Evolutionary conservation across 2,888 invertebrate species (phyloP), one percentile per base, ranked within the genome.

Genomic region (Parnassius mnemosyne): DNA sequence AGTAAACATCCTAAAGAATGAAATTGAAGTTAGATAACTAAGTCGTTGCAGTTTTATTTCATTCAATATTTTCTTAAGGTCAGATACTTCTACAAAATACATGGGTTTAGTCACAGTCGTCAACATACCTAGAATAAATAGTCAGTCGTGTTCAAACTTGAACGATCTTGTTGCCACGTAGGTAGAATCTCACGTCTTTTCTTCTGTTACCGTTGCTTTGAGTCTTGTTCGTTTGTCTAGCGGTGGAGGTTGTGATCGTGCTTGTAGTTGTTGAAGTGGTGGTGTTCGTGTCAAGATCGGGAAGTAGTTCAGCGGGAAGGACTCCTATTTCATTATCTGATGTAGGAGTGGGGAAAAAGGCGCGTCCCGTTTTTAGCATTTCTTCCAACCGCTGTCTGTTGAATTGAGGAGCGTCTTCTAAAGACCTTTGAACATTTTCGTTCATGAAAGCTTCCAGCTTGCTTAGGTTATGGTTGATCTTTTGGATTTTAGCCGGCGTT

Each of bases 161-260:
- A 72, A 92, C 80, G 70, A 92, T 92, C 83, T 76, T 89, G 86
- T 92, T 91, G 69, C 92, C 92, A 66, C 89, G 85, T 16, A 92
- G 84, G 73, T 85, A 83, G 76, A 81, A 92, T 76, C 85, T 89
- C 69, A 84, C 75, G 70, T 89, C 90, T 78, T 87, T 89, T 77
- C 76, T 79, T 68, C 77, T 75, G 69, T 87, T 84, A 73, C 77
- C 81, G 64, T 75, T 81, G 66, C 69, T 75, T 53, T 71, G 72
- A 7, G 82, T 83, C 54, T 76, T 72, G 68, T 78, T 79, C 51
- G 79, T 77, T 53, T 77, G 73, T 43, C 25, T 44, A 46, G 46
- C 46, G 53, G 79, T 70, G 3, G 82, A 74, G n/a, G 79, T 77
- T 3, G 76, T 74, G 16, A 77, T 75, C 12, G 76, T 73, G 3